Conservation (phyloP, 1,140 invertebrate species). For the Chelonus insularis region DNA sequence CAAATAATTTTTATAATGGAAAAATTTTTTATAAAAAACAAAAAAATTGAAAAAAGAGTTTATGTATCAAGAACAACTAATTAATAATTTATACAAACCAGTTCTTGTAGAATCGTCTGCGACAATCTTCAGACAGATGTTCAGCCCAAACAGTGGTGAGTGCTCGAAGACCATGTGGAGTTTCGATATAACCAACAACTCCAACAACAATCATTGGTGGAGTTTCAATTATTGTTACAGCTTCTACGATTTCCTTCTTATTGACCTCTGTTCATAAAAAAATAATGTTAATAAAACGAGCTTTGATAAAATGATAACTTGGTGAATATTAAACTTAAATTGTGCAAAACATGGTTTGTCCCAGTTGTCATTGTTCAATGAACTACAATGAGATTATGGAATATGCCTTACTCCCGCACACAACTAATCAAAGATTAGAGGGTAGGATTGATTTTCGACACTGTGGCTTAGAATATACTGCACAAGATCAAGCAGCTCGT, state of each 20-base stretch:
- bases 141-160: slow-evolving; percentile 98
- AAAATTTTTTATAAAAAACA: neutral
- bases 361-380: slow-evolving; percentile 67
- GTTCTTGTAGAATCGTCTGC: slow-evolving; percentile 99
- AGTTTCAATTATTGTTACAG: slow-evolving; percentile 97
- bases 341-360: slow-evolving; percentile 75
- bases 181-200: slow-evolving; percentile 98
- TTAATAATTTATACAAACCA: slow-evolving; percentile 73
- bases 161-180: slow-evolving; percentile 92
- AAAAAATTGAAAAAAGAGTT: slow-evolving; percentile 5
- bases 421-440: slow-evolving; percentile 53
- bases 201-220: slow-evolving; percentile 98
- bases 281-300: neutral
- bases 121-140: slow-evolving; percentile 97
- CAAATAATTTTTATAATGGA: slow-evolving; percentile 1
- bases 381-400: slow-evolving; percentile 70
- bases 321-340: too few species aligned
- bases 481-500: slow-evolving; percentile 51
- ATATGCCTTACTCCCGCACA: slow-evolving; percentile 67
- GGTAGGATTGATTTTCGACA: slow-evolving; percentile 64
- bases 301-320: too few species aligned
- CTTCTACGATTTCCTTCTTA: slow-evolving; percentile 99
- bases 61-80: too few species aligned
- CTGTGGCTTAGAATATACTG: slow-evolving; percentile 55
- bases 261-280: slow-evolving; percentile 98